phyloP scores from a whole-genome alignment of 1,140 invertebrate genomes.

The Aphidius ervi region DNA sequence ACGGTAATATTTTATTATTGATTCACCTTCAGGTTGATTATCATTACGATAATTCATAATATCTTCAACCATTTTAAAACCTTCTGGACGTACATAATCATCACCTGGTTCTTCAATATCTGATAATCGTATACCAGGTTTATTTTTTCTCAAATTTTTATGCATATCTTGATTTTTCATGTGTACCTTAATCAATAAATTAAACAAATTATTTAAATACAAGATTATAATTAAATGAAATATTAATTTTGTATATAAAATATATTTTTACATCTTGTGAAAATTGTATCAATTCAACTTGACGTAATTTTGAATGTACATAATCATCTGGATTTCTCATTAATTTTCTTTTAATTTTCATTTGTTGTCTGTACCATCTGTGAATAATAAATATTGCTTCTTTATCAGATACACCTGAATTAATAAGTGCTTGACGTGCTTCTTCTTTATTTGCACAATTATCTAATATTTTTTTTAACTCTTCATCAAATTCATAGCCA shows the following conservation, averaged over 20 bases:
- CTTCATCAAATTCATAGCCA: slow-evolving; percentile 55
- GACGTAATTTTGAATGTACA: slow-evolving; percentile 45
- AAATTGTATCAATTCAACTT: slow-evolving; percentile 53
- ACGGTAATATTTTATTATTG: slow-evolving; percentile 52
- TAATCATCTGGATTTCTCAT: slow-evolving; percentile 26
- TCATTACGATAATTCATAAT: slow-evolving; percentile 47
- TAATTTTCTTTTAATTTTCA: slow-evolving; percentile 31
- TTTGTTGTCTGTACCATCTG: slow-evolving; percentile 48
- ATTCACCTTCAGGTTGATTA: slow-evolving; percentile 45
- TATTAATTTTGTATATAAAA: neutral
- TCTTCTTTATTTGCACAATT: slow-evolving; percentile 46
- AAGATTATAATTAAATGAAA: neutral
- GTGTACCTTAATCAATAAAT: slow-evolving; percentile 54
- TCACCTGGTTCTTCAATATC: slow-evolving; percentile 56
- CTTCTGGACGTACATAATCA: slow-evolving; percentile 59
- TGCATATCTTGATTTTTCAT: slow-evolving; percentile 67
- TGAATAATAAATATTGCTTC: slow-evolving; percentile 52
- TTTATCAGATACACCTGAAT: slow-evolving; percentile 50
- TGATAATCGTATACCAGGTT: slow-evolving; percentile 55
- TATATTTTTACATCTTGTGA: slow-evolving; percentile 48
- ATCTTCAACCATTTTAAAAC: slow-evolving; percentile 58
- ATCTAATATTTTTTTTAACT: slow-evolving; percentile 47
- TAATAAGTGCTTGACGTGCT: slow-evolving; percentile 44
- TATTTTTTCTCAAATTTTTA: slow-evolving; percentile 63
- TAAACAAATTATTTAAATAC: too few species aligned